Evolutionary conservation across 2,113 vertebrate species (phyloP), one percentile per base, ranked within the genome.

Genomic region (Elephas maximus): DNA sequence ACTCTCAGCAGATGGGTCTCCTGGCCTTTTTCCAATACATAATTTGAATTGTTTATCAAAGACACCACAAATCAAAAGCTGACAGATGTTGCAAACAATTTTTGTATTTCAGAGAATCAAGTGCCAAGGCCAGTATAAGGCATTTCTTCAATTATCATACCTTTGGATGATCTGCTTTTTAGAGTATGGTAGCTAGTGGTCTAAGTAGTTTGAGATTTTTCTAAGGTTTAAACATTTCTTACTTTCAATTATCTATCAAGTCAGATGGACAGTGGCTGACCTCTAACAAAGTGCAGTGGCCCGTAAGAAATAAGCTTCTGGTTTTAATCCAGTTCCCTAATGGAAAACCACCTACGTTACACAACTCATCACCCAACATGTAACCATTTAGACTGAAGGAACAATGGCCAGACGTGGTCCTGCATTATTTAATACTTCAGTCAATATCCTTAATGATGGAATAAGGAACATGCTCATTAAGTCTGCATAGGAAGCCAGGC

Each of bases 1-100:
- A 93, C 92, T 97, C 90, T 71, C n/a, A 88, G 92, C 98, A 99
- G 98, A 98, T 98, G 98, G 95, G 98, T 51, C 96, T 97, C 93
- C 95, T 98, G 98, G 98, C 97, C 74, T 95, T 80, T 93, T 96
- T 98, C 98, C 98, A 98, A 96, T 15, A 88, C n/a, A 41, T n/a
- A 0, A 82, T 94, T 97, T 74, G 30, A 48, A 93, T 80, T 96
- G 83, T 97, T 93, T 93, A 76, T 95, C 88, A 91, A 41, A 86
- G 28, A 81, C 79, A 84, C 80, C 26, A 30, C 87, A 95, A 97
- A 97, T 82, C 90, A 37, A 85, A 98, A 94, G 41, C 88, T 93
- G 76, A 90, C 28, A 51, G 87, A 95, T 26, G 63, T 30, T 73
- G 57, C 89, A 80, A 82, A 90, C 41, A 76, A 60, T 89, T 91